phyloP scores from a whole-genome alignment of 1,140 invertebrate species.

The Colletes gigas region DNA sequence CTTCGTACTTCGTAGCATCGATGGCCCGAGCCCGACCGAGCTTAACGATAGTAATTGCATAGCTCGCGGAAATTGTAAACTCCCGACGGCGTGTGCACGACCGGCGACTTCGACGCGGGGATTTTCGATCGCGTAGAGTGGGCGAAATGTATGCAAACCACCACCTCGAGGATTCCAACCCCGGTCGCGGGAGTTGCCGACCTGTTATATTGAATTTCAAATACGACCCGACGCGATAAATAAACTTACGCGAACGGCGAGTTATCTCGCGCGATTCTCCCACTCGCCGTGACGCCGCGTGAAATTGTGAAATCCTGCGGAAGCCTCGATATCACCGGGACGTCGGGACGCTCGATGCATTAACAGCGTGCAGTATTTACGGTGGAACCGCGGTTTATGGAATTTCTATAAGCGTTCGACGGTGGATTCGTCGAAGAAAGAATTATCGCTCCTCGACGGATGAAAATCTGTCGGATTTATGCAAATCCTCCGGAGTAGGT shows the following conservation, averaged over 20 bases:
- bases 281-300: neutral
- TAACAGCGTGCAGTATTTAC: slow-evolving; percentile 20
- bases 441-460: too few relatives aligned
- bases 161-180: slow-evolving; percentile 29
- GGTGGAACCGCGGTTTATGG: neutral
- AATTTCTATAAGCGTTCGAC: neutral
- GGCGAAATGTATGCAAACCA: slow-evolving; percentile 35
- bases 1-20: neutral
- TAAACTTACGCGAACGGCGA: slow-evolving; percentile 43
- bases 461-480: too few relatives aligned
- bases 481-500: too few relatives aligned
- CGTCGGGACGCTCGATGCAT: neutral
- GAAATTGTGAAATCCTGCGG: slow-evolving; percentile 43
- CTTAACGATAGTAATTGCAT: slow-evolving; percentile 57
- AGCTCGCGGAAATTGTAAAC: slow-evolving; percentile 53
- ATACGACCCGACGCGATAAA: slow-evolving; percentile 56
- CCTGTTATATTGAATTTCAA: slow-evolving; percentile 59
- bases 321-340: slow-evolving; percentile 37
- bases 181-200: slow-evolving; percentile 15
- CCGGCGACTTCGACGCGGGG: neutral
- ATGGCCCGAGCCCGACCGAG: neutral
- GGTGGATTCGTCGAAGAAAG: too few relatives aligned
- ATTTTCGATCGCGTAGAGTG: slow-evolving; percentile 12
- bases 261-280: slow-evolving; percentile 28
- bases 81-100: neutral